A percentile compares a stretch with the other conserved stretches of the same genome.
phyloP scores from a whole-genome alignment of 1,140 invertebrate genomes.

The Lethrus apterus region DNA sequence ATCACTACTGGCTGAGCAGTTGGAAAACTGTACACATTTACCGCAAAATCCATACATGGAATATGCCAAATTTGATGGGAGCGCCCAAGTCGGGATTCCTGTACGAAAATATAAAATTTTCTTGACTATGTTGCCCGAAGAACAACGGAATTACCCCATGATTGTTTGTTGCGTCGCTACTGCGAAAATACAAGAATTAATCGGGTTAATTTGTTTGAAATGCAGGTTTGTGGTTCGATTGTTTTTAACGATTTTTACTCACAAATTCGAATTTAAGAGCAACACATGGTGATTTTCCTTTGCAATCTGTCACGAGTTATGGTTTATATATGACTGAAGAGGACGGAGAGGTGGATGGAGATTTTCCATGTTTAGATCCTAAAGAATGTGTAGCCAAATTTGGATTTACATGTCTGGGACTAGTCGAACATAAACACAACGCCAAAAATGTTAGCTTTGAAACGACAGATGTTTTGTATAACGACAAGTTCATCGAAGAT shows the following conservation, averaged over 20 bases:
- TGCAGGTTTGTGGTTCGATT: slow-evolving; percentile 51
- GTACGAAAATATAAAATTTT: slow-evolving; percentile 79
- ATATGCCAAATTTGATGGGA: slow-evolving; percentile 88
- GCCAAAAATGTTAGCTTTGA: slow-evolving; percentile 21
- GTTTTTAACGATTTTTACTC: not conserved
- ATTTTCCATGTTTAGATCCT: slow-evolving; percentile 85
- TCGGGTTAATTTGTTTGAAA: slow-evolving; percentile 87
- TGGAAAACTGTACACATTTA: slow-evolving; percentile 65
- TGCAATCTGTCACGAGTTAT: slow-evolving; percentile 60
- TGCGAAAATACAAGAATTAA: slow-evolving; percentile 86
- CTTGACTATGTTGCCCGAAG: slow-evolving; percentile 74
- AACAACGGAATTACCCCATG: slow-evolving; percentile 76
- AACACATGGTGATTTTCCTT: slow-evolving; percentile 49
- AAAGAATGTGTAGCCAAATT: slow-evolving; percentile 86
- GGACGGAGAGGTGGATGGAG: slow-evolving; percentile 91
- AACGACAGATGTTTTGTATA: too few species aligned
- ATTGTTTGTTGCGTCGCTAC: slow-evolving; percentile 69
- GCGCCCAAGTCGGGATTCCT: slow-evolving; percentile 65
- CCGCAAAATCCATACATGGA: slow-evolving; percentile 80
- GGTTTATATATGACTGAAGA: slow-evolving; percentile 91
- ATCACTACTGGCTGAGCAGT: slow-evolving; percentile 62
- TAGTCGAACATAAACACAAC: slow-evolving; percentile 57
- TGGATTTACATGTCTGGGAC: slow-evolving; percentile 81
- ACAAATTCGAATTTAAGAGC: slow-evolving; percentile 39
- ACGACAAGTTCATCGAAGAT: too few species aligned